phyloP scores from a whole-genome alignment of 2,797 vertebrate genomes.

The Ambastaia sidthimunki region DNA sequence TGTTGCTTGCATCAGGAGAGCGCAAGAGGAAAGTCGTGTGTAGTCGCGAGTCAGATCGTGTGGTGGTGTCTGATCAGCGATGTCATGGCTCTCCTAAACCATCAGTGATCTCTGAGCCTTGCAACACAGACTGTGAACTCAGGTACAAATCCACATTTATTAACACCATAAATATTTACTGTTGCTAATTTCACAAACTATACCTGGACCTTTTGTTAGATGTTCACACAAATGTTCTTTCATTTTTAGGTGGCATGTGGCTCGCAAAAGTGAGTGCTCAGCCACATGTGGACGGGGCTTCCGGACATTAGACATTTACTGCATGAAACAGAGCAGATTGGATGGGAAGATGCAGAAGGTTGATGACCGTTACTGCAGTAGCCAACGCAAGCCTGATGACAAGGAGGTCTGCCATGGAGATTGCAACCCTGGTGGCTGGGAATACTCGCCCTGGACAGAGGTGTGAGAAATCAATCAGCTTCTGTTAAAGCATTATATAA shows the following conservation, averaged over 20 bases:
- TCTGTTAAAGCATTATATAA: not conserved
- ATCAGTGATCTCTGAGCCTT: conserved; percentile 83
- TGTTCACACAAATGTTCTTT: not conserved
- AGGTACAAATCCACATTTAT: conserved; percentile 74
- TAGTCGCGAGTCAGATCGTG: conserved; percentile 89
- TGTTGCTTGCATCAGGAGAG: conserved; percentile 79
- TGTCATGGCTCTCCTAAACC: conserved; percentile 87
- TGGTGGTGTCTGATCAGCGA: conserved; percentile 94
- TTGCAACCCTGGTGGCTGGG: conserved; percentile 92
- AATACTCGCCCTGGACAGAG: conserved; percentile 94
- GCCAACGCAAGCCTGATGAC: conserved; percentile 85
- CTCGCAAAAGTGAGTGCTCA: conserved; percentile 90
- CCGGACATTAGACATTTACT: conserved; percentile 90
- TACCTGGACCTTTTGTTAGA: not conserved
- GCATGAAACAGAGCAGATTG: conserved; percentile 84
- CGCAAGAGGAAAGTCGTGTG: conserved; percentile 89
- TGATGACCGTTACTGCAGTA: conserved; percentile 87
- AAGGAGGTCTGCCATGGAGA: conserved; percentile 92
- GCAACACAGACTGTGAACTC: conserved; percentile 93
- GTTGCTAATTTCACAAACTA: not conserved
- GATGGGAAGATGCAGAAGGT: conserved; percentile 90
- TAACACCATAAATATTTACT: not conserved
- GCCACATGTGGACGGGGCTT: conserved; percentile 91
- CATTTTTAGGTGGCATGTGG: conserved; percentile 87
- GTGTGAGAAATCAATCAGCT: conserved; percentile 69